Evolutionary conservation across 2,797 vertebrate genomes (phyloP), one percentile per base, ranked within the genome.

Genomic region (Dryobates pubescens): DNA sequence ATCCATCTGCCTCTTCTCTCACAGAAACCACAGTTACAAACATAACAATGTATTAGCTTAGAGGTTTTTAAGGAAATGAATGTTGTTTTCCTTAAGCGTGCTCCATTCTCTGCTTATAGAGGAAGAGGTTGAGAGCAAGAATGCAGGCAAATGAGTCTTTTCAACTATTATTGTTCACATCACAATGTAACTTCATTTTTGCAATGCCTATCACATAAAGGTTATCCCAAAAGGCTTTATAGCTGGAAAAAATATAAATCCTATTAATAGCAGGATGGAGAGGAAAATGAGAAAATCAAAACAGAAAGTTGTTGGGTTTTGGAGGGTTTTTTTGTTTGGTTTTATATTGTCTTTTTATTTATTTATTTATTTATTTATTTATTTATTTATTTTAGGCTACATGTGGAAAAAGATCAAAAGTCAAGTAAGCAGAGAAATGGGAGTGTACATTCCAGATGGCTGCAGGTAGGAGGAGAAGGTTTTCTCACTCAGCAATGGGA

Each of bases 51-150:
- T 74, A 90, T 76, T 90, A 89, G 26, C 71, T 94, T 73, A 56
- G 74, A 87, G 63, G 12, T 73, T 92, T 94, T 92, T 73, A 90
- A 91, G 61, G 73, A 89, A 94, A 87, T 90, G 10, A 88, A 81
- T 90, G 63, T 87, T 85, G 38, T 92, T 94, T 96, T 94, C 73
- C 38, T 94, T 92, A 89, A 86, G 73, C 76, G 30, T 51, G 34
- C 51, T 94, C 24, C 29, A 73, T 88, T 95, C 63, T 85, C 63
- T 86, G 53, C 16, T 72, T 76, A 41, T 70, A 89, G 92, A 94
- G 59, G 30, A 83, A 79, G 79, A 81, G 61, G 24, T 61, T 94
- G 63, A 87, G 47, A 92, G 38, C n/a, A 94, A 89, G 57, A 94
- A 93, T 58, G 34, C 27, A 90, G 26, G 32, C 43, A 93, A 78